Base-by-base conservation (phyloP, 1,140 invertebrate genomes). In the Pentalonia nigronervosa region DNA sequence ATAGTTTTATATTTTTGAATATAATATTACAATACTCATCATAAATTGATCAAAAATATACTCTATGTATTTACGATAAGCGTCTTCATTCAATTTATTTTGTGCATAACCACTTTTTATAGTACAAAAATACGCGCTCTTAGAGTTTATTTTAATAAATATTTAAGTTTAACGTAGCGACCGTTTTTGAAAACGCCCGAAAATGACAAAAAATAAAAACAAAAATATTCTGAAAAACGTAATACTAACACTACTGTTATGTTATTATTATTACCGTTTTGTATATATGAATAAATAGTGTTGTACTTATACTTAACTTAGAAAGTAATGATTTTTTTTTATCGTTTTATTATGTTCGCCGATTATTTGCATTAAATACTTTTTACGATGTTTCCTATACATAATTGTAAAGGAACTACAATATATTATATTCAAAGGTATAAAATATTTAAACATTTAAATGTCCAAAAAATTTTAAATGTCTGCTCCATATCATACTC, bases 131-230 rank as follows among this genome's bases (percentile, higher is more conserved):
- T n/a, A 76, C 11, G 14, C n/a, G 14, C 4, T 76, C 30, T 76
- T 76, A 60, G 25, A 60, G 9, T 76, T 76, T 20, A 14, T n/a
- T 76, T 67, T 67, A 67, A 67, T 67, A 67, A 67, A 67, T 67
- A 67, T 67, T 67, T n/a, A 76, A n/a, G 30, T n/a, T 76, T n/a
- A 76, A 76, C n/a, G 60, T 76, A 76, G 60, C 60, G 0, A n/a
- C 14, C n/a, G 60, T 76, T 67, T 67, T 67, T 7, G 14, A 11
- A 76, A 76, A 76, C 60, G 17, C n/a, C 30, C 60, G 21, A n/a
- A n/a, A 76, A 76, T 76, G 60, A n/a, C 60, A 76, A n/a, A 76
- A 76, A 76, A 76, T 76, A 76, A n/a, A 76, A 76, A 76, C n/a
- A 7, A 76, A 53, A 76, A 76, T n/a, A 67, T 3, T 6, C 60